Conservation (phyloP, 2,888 invertebrate genomes). For the Hipparchia sbordonii region DNA sequence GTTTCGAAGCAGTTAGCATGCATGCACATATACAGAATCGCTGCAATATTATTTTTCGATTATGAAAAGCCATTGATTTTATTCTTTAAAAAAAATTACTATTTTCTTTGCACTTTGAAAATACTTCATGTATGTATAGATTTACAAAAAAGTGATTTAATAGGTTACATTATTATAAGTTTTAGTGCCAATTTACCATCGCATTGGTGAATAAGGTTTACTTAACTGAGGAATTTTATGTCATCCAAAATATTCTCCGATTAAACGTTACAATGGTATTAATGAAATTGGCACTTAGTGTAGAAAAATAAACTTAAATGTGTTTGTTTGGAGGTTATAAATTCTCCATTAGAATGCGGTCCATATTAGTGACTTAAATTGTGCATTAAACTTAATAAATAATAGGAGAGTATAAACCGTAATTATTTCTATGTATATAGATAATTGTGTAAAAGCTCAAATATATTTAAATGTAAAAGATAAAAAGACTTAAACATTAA, state of each 20-base stretch:
- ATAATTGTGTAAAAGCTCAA: constrained; percentile 77
- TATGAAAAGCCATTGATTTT: too few species aligned
- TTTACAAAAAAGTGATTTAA: constrained; percentile 7
- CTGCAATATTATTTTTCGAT: too few species aligned
- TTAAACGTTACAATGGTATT: too few species aligned
- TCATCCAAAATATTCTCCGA: too few species aligned
- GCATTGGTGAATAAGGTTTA: too few species aligned
- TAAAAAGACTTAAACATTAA: constrained; percentile 74
- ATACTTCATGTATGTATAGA: not conserved
- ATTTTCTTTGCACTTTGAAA: not conserved
- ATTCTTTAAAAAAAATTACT: not conserved
- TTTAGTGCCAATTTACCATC: not conserved
- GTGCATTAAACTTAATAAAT: constrained; percentile 76
- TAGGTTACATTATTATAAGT: constrained; percentile 6
- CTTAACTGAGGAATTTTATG: too few species aligned
- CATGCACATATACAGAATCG: too few species aligned
- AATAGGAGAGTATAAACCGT: constrained; percentile 62
- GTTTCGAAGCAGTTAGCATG: too few species aligned
- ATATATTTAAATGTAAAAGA: constrained; percentile 71
- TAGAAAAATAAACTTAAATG: constrained; percentile 17
- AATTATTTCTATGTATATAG: constrained; percentile 65
- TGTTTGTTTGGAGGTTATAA: constrained; percentile 31
- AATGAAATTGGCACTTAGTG: not conserved
- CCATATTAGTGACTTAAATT: constrained; percentile 81
- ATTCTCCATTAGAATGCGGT: constrained; percentile 74